These are phyloP conservation scores for Euclidia mi DNA, from an alignment of 2,888 invertebrate species.

Conservation along the genomic window DNA sequence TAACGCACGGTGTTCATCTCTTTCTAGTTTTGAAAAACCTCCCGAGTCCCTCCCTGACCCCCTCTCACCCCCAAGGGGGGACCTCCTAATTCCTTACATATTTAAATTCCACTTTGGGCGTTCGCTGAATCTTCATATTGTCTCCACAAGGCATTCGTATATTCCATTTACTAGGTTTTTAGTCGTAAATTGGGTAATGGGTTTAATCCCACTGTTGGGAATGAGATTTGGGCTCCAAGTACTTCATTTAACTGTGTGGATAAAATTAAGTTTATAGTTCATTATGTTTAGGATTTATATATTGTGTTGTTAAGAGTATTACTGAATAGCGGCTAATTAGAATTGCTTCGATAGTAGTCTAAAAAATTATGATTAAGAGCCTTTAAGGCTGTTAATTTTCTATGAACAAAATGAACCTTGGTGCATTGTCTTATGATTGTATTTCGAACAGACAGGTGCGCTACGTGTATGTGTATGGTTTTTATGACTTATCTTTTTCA, in stretches of 20 bases:
- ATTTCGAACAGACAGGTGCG: no score
- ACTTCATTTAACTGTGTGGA: not conserved
- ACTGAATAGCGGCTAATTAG: no score
- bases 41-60: constrained; percentile 52
- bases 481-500: no score
- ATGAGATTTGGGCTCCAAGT: constrained; percentile 12
- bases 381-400: no score
- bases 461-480: no score
- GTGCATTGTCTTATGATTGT: no score
- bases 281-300: not conserved
- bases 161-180: constrained; percentile 64
- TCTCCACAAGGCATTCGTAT: constrained; percentile 82
- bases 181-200: constrained; percentile 52
- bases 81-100: constrained; percentile 89
- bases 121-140: constrained; percentile 85
- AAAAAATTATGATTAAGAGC: no score
- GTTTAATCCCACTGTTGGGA: constrained; percentile 25
- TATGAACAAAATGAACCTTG: no score
- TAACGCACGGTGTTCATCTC: constrained; percentile 88
- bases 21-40: constrained; percentile 90
- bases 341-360: no score
- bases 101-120: constrained; percentile 89
- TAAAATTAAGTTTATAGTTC: not conserved
- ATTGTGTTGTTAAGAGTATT: no score
- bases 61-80: constrained; percentile 44